Conservation (phyloP, 2,797 vertebrate genomes). For the Schizopygopsis pylzovi region DNA sequence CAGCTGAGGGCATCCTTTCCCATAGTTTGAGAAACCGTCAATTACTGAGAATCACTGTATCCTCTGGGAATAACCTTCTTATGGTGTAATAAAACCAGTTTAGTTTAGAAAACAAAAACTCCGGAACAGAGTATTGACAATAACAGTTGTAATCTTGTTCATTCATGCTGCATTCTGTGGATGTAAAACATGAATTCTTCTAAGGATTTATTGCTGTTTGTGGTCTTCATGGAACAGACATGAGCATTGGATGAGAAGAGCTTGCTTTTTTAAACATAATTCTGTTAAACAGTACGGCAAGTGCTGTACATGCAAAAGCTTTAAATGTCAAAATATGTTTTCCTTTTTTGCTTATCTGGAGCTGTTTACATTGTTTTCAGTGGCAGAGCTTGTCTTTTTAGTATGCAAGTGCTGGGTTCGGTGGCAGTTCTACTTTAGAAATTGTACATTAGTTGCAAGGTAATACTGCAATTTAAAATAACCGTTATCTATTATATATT, state of each 20-base stretch:
- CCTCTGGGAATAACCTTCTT: slow-evolving; percentile 24
- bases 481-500: neutral
- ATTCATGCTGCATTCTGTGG: neutral
- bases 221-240: neutral
- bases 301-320: neutral
- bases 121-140: neutral
- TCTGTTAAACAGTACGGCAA: neutral
- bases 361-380: neutral
- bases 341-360: neutral
- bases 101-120: slow-evolving; percentile 2
- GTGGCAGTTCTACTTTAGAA: neutral
- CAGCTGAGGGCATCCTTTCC: slow-evolving; percentile 88
- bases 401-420: neutral
- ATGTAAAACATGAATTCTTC: neutral
- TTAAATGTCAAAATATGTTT: neutral
- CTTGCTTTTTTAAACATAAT: neutral
- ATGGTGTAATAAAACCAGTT: neutral
- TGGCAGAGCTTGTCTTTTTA: neutral
- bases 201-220: neutral
- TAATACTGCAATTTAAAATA: neutral
- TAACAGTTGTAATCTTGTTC: neutral
- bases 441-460: neutral
- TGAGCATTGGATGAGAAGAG: neutral
- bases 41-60: slow-evolving; percentile 24
- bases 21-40: slow-evolving; percentile 70